A percentile compares a stretch with the other conserved stretches of the same genome.
Evolutionary conservation across 2,113 vertebrate genomes (phyloP).

Genomic region (Ursus arctos): DNA sequence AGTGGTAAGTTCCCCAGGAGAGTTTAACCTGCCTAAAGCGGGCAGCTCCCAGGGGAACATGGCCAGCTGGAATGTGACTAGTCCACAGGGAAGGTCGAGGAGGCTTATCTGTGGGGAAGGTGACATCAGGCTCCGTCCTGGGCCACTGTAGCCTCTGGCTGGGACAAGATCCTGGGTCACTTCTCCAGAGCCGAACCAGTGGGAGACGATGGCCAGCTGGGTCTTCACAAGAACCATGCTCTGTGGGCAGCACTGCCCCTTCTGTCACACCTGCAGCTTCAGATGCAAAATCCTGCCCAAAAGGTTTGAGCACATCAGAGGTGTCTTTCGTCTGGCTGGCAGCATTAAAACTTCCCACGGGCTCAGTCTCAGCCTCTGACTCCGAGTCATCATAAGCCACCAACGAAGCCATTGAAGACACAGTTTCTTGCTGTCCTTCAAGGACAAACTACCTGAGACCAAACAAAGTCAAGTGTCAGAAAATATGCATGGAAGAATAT

Average conservation of each 20-base stretch:
- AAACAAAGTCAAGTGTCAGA: neutral
- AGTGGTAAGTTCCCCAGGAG: neutral
- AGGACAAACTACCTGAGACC: neutral
- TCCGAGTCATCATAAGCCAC: slow-evolving; percentile 97
- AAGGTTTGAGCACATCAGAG: neutral
- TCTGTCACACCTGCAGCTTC: neutral
- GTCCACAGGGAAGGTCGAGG: slow-evolving; percentile 36
- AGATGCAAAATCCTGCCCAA: slow-evolving; percentile 42
- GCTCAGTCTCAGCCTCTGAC: slow-evolving; percentile 88
- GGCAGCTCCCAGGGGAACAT: neutral
- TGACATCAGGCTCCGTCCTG: neutral
- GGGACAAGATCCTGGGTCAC: neutral
- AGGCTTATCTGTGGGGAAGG: neutral
- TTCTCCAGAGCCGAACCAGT: neutral
- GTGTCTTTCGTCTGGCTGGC: neutral
- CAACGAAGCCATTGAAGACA: slow-evolving; percentile 90
- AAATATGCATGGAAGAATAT: rapidly evolving
- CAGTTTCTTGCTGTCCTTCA: neutral
- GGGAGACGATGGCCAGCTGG: neutral
- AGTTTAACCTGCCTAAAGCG: neutral
- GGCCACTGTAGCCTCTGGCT: slow-evolving; percentile 72
- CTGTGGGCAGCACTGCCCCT: neutral
- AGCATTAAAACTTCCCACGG: neutral
- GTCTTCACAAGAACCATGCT: neutral
- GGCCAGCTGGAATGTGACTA: neutral